phyloP scores from a whole-genome alignment of 2,888 invertebrate genomes.

The Andricus curvator region DNA sequence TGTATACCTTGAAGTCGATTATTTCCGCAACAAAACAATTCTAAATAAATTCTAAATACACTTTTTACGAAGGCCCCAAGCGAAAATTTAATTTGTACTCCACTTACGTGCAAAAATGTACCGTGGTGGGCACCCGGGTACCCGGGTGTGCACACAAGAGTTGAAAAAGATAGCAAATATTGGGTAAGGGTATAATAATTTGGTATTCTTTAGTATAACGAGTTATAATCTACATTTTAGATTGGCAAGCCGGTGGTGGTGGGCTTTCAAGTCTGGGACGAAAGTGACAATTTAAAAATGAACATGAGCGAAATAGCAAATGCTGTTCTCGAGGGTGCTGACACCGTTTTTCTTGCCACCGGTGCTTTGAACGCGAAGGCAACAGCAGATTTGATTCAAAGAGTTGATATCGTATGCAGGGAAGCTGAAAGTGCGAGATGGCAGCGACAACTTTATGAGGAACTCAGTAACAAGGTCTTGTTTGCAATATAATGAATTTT shows the following conservation, averaged over 20 bases:
- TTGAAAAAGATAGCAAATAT: neutral
- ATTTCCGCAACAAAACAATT: too few species aligned
- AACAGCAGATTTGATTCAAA: conserved; percentile 80
- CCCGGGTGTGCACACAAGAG: too few species aligned
- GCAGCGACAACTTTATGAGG: conserved; percentile 76
- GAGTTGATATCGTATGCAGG: conserved; percentile 80
- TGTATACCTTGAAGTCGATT: too few species aligned
- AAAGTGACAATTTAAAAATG: conserved; percentile 80
- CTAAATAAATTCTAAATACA: too few species aligned
- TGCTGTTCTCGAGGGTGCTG: conserved; percentile 87
- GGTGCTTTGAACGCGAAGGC: conserved; percentile 85
- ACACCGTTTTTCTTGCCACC: conserved; percentile 84
- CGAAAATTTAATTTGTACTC: too few species aligned
- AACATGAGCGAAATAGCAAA: conserved; percentile 86
- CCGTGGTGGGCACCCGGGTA: too few species aligned
- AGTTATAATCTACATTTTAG: conserved; percentile 53
- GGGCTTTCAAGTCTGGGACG: conserved; percentile 81
- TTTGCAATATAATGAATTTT: conserved; percentile 11
- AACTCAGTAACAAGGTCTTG: conserved; percentile 67
- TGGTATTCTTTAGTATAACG: neutral
- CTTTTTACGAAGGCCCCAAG: too few species aligned
- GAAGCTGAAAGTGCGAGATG: conserved; percentile 87
- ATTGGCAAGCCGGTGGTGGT: conserved; percentile 82
- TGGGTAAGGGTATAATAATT: neutral
- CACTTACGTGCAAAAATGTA: too few species aligned